These are phyloP conservation scores for Dinoponera quadriceps DNA, from an alignment of 1,140 invertebrate genomes.

Conservation along the genomic window DNA sequence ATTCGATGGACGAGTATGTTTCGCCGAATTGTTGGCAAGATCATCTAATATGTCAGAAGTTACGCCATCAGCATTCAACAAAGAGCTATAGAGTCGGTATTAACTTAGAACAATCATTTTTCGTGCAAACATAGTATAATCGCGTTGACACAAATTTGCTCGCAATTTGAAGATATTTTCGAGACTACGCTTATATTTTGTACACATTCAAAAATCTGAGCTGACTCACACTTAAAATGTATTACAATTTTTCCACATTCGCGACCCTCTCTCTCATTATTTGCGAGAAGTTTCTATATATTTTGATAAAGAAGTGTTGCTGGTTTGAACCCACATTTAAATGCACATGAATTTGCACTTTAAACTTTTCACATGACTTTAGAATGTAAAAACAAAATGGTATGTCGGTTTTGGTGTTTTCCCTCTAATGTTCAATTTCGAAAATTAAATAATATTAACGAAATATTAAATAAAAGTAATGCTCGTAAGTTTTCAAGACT, in stretches of 20 bases:
- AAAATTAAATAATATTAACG: background rate
- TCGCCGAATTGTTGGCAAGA: conserved; percentile 22
- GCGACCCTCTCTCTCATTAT: background rate
- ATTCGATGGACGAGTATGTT: conserved; percentile 8
- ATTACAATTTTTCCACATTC: background rate
- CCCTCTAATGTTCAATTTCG: background rate
- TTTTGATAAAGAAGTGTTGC: no score
- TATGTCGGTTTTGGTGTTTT: background rate
- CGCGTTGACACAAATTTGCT: background rate
- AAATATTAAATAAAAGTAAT: background rate
- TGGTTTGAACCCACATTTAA: no score
- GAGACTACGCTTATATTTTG: background rate
- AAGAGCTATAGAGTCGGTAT: conserved; percentile 16
- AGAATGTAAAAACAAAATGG: no score
- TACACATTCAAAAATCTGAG: background rate
- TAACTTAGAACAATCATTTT: conserved; percentile 1
- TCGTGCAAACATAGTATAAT: background rate
- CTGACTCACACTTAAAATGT: background rate
- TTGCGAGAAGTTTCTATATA: background rate
- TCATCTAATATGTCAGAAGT: conserved; percentile 13
- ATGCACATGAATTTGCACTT: no score
- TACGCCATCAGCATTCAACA: conserved; percentile 29
- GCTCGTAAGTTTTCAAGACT: background rate
- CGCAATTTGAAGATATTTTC: background rate
- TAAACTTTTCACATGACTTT: background rate